Conservation (phyloP, 2,113 vertebrate genomes). For the Stictonetta naevosa region DNA sequence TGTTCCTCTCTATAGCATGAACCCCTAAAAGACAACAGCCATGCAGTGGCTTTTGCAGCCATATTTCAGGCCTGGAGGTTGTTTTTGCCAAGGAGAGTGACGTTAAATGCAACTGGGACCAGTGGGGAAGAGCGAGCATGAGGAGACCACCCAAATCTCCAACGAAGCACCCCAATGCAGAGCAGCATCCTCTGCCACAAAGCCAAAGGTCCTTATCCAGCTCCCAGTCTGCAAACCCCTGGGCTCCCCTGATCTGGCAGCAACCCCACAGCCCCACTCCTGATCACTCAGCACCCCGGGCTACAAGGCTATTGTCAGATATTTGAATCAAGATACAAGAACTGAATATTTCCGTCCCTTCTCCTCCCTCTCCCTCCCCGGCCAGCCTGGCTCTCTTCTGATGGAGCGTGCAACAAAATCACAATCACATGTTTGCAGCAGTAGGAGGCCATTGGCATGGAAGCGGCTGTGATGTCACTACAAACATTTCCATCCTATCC, state of each 20-base stretch:
- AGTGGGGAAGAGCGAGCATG: not conserved
- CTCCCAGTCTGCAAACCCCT: not conserved
- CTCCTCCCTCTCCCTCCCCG: not conserved
- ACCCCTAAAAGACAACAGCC: not conserved
- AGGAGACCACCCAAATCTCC: not conserved
- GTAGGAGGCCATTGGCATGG: slow-evolving; percentile 70
- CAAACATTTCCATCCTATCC: slow-evolving; percentile 68
- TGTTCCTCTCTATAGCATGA: not conserved
- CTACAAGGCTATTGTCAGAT: slow-evolving; percentile 29
- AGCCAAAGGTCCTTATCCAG: not conserved
- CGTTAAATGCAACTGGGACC: not conserved
- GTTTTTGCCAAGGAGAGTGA: slow-evolving; percentile 21
- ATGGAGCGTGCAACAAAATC: slow-evolving; percentile 69
- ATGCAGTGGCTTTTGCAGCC: not conserved
- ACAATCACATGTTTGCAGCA: slow-evolving; percentile 70
- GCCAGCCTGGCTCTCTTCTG: slow-evolving; percentile 59
- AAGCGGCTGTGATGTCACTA: slow-evolving; percentile 68
- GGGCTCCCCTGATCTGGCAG: not conserved
- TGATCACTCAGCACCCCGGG: slow-evolving; percentile 1
- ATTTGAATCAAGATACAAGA: slow-evolving; percentile 50
- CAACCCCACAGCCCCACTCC: not conserved
- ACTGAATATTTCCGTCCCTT: slow-evolving; percentile 48
- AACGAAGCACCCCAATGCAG: not conserved
- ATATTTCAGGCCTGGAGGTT: not conserved
- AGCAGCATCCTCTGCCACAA: not conserved